phyloP scores from a whole-genome alignment of 2,797 vertebrate genomes.

The Argyrosomus regius region DNA sequence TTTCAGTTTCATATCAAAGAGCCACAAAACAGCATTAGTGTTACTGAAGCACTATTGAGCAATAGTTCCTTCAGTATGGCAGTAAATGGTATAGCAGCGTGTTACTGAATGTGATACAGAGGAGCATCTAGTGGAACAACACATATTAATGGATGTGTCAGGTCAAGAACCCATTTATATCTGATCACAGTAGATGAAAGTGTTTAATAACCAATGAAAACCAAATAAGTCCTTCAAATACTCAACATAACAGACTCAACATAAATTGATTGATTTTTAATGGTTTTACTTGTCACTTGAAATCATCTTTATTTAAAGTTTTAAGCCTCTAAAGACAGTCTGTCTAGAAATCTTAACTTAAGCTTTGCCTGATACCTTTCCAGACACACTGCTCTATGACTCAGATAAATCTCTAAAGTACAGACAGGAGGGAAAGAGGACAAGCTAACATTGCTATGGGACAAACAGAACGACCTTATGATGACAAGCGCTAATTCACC shows the following conservation, averaged over 20 bases:
- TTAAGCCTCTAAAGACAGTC: neutral
- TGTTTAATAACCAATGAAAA: neutral
- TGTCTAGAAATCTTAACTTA: neutral
- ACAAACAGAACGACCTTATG: conserved; percentile 27
- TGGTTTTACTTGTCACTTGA: neutral
- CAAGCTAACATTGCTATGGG: conserved; percentile 20
- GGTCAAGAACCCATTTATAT: conserved; percentile 7
- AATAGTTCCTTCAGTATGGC: conserved; percentile 9
- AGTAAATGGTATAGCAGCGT: conserved; percentile 11
- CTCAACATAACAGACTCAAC: neutral
- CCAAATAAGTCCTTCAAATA: neutral
- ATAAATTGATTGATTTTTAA: neutral
- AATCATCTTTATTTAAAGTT: neutral
- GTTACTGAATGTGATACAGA: conserved; percentile 43
- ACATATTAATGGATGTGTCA: conserved; percentile 15
- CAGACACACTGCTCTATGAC: conserved; percentile 34
- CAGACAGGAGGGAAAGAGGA: conserved; percentile 29
- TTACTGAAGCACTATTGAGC: conserved; percentile 46
- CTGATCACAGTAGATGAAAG: conserved; percentile 1
- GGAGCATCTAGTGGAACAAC: conserved; percentile 7
- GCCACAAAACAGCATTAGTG: conserved; percentile 41
- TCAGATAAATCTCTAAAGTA: conserved; percentile 25
- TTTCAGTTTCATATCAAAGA: conserved; percentile 32
- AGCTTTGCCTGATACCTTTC: neutral
- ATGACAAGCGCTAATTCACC: conserved; percentile 22